phyloP scores from a whole-genome alignment of 2,797 vertebrate species.

The Mareca penelope region DNA sequence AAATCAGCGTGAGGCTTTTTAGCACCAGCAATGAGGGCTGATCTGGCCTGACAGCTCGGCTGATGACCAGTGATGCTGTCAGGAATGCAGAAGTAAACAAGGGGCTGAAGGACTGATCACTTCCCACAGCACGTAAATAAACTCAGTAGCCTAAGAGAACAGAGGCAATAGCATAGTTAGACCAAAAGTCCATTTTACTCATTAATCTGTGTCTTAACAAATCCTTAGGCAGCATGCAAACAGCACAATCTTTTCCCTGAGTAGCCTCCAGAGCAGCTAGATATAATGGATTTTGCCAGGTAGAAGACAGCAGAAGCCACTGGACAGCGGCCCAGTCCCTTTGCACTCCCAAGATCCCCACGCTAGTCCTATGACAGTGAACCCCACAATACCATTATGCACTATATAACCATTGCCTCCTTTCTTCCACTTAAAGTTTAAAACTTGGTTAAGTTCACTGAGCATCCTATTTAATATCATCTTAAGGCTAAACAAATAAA shows the following conservation, averaged over 20 bases:
- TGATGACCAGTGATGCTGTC: rapidly evolving
- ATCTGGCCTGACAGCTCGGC: rapidly evolving
- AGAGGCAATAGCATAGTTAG: background rate
- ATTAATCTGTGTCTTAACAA: background rate
- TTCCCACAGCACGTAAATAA: background rate
- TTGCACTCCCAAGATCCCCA: background rate
- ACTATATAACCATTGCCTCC: background rate
- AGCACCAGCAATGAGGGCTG: background rate
- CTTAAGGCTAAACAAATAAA: background rate
- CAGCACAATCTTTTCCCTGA: background rate
- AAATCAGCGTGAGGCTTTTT: rapidly evolving
- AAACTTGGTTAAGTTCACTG: background rate
- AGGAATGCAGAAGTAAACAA: background rate
- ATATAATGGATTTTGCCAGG: background rate
- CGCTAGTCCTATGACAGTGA: background rate
- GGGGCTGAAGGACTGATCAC: background rate
- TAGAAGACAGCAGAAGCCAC: background rate
- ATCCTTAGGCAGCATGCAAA: background rate
- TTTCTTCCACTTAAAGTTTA: background rate
- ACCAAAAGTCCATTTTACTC: slow-evolving; percentile 18
- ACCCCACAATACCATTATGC: background rate
- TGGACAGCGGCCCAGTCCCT: background rate
- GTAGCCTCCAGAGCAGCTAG: background rate
- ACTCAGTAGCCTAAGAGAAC: background rate
- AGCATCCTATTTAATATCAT: background rate